Evolutionary conservation across 2,113 vertebrate genomes (phyloP).

Genomic region (Origma solitaria): DNA sequence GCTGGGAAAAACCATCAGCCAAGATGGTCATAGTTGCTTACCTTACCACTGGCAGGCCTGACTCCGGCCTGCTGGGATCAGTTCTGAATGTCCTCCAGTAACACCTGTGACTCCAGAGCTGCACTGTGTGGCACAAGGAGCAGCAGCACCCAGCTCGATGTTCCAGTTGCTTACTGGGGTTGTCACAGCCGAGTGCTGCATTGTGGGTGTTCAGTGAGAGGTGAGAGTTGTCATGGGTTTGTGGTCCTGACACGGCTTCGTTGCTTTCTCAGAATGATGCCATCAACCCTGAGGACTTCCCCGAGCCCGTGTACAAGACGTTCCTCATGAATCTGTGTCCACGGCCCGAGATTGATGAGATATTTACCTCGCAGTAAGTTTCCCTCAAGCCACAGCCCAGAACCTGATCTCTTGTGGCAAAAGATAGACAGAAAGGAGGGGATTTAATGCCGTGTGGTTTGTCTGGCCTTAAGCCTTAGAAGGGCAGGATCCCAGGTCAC

Average conservation of each 20-base stretch:
- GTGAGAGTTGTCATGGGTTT: background rate
- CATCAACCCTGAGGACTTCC: slow-evolving; percentile 95
- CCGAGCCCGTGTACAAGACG: slow-evolving; percentile 83
- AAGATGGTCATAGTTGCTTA: background rate
- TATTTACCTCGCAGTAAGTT: slow-evolving; percentile 94
- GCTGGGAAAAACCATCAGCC: background rate
- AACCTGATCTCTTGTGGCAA: background rate
- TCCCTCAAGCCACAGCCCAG: background rate
- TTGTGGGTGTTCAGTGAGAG: background rate
- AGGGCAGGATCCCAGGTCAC: background rate
- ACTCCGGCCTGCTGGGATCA: background rate
- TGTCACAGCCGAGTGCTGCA: background rate
- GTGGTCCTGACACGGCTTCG: background rate
- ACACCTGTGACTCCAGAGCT: background rate
- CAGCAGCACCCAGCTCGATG: background rate
- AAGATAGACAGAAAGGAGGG: background rate
- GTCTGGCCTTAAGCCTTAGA: background rate
- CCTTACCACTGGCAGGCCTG: background rate
- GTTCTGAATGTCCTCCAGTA: background rate
- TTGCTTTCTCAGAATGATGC: slow-evolving; percentile 79
- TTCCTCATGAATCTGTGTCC: slow-evolving; percentile 90
- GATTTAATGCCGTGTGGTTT: background rate
- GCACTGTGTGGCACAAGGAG: background rate
- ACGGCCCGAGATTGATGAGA: slow-evolving; percentile 92
- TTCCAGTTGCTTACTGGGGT: background rate